A percentile compares a stretch with the other conserved stretches of the same genome.
Evolutionary conservation across 2,113 vertebrate species (phyloP).

Genomic region (Pluvianellus socialis): DNA sequence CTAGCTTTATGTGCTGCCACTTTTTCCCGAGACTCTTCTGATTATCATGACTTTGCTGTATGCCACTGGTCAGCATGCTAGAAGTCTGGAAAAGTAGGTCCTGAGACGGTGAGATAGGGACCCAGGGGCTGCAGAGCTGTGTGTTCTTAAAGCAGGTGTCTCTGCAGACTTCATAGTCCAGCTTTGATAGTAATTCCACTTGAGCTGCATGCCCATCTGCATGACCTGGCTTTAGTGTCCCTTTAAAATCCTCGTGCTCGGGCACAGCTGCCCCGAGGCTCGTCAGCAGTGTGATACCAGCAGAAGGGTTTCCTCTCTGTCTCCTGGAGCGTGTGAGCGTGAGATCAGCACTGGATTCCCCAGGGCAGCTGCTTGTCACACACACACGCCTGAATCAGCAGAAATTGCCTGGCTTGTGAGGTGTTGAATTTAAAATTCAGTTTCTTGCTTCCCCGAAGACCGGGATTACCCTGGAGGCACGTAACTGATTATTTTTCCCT

Average conservation of each 20-base stretch:
- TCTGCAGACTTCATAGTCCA: not conserved
- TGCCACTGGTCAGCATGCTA: not conserved
- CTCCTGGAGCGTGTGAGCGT: not conserved
- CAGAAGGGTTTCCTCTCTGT: not conserved
- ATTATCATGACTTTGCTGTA: not conserved
- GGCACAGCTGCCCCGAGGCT: not conserved
- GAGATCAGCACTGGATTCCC: not conserved
- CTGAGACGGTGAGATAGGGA: not conserved
- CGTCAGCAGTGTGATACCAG: not conserved
- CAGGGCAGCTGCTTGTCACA: not conserved
- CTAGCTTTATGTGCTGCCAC: not conserved
- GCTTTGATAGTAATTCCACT: not conserved
- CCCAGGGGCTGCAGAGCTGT: not conserved
- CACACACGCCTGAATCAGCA: conserved; percentile 14
- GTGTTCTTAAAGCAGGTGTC: not conserved
- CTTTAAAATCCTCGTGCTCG: not conserved
- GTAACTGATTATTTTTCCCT: not conserved
- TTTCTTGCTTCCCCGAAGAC: not conserved
- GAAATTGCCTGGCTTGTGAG: not conserved
- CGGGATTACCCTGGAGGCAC: not conserved
- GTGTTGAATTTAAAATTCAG: not conserved
- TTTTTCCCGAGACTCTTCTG: not conserved
- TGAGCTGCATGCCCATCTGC: not conserved
- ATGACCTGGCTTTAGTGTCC: not conserved
- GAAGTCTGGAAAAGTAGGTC: not conserved